Base-by-base conservation (phyloP, 2,888 invertebrate species). In the Spisula subtruncata region DNA sequence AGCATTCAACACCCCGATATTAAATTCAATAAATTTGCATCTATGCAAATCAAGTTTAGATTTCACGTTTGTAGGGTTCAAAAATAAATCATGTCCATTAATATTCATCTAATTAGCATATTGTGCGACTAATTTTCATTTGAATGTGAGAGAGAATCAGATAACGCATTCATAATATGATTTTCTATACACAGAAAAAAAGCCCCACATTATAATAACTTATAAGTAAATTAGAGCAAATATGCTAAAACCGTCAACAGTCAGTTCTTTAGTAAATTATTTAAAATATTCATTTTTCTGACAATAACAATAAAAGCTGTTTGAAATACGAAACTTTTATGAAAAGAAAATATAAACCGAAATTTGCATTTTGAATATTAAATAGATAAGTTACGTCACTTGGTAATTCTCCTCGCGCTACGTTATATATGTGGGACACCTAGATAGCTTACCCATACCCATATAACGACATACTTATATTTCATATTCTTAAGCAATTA, bases 61-160 rank as follows among this genome's bases (percentile, higher is more conserved):
- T 46, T 60, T 56, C 48, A 60, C 32, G 35, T 25, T 60, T 41
- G 20, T 29, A 46, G 71, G 51, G 60, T n/a, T 75, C 71, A 75
- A 29, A 29, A 20, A 84, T 84, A 51, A 84, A 84, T 84, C 41
- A 71, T 29, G 29, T 32, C 75, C 84, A 84, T 84, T 84, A 75
- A 84, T 75, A 84, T 84, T 71, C 84, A 75, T 75, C 75, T 84
- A 14, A 84, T 84, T 84, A 84, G 66, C 84, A 84, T 84, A 84
- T 32, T 41, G 46, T 66, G 60, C 0, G 71, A 46, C 71, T 66
- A 46, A 71, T 60, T 83, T 84, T 75, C 60, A 75, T 35, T 75
- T 32, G 32, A 75, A 75, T 16, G 75, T 5, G 29, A 75, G 75
- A 75, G 32, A 35, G 25, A 75, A 75, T 32, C 12, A 75, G 75